A percentile compares a stretch with the other conserved stretches of the same genome.
phyloP scores from a whole-genome alignment of 2,797 vertebrate genomes.

The Galagoides demidoff region DNA sequence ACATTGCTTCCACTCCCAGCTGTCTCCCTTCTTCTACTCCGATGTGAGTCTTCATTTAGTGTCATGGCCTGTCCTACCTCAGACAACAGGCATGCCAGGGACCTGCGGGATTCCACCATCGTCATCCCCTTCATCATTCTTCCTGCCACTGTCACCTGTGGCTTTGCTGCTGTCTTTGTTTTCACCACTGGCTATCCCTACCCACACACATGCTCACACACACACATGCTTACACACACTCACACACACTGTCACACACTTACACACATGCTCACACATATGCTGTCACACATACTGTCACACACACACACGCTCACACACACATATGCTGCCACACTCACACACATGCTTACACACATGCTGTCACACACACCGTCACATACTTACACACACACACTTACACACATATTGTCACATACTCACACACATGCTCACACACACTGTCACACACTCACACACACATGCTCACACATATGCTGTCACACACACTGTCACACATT shows the following conservation, averaged over 20 bases:
- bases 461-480: too few relatives aligned
- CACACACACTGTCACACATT: background rate
- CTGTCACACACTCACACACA: background rate
- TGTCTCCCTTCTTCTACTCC: background rate
- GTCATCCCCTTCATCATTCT: background rate
- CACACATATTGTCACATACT: too few relatives aligned
- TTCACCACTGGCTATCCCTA: rapidly evolving
- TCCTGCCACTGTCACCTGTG: background rate
- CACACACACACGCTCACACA: too few relatives aligned
- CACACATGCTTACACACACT: background rate
- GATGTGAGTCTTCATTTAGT: background rate
- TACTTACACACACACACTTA: too few relatives aligned
- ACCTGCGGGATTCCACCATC: background rate
- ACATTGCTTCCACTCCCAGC: background rate
- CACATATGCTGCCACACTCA: too few relatives aligned
- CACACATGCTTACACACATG: too few relatives aligned
- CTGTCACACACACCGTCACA: too few relatives aligned
- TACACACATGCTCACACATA: too few relatives aligned
- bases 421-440: background rate
- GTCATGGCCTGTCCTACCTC: background rate
- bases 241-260: too few relatives aligned
- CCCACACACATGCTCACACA: background rate
- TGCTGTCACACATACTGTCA: too few relatives aligned
- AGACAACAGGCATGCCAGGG: background rate
- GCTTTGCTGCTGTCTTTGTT: background rate